Percentiles rank a stretch among this genome's conserved stretches.
Evolutionary conservation across 2,888 invertebrate genomes (phyloP).

Genomic region (Sipha maydis): DNA sequence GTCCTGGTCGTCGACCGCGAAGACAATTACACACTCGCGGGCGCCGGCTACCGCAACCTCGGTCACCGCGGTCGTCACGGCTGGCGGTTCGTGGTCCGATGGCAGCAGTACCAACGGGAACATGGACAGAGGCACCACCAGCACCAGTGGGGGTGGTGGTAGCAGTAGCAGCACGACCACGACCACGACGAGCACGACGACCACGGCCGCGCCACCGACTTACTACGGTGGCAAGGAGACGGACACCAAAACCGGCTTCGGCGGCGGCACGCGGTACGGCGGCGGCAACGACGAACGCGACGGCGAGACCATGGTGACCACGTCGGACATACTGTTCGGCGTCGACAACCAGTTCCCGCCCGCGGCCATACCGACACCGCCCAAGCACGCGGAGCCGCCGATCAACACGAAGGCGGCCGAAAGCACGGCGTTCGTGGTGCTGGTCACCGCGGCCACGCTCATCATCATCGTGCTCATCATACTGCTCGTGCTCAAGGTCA

Average conservation of each 20-base stretch:
- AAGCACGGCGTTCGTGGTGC: conserved; percentile 81
- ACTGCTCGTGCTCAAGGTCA: conserved; percentile 88
- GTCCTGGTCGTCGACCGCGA: conserved; percentile 24
- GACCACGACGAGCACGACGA: conserved; percentile 29
- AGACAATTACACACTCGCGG: not conserved
- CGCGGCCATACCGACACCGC: conserved; percentile 66
- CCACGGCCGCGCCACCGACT: conserved; percentile 10
- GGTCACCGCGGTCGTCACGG: not conserved
- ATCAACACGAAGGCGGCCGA: conserved; percentile 77
- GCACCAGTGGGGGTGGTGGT: conserved; percentile 54
- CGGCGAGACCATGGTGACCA: conserved; percentile 64
- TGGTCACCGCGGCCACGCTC: conserved; percentile 89
- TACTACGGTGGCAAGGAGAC: conserved; percentile 60
- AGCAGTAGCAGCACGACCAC: conserved; percentile 48
- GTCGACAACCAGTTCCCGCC: conserved; percentile 64
- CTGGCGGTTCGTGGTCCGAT: conserved; percentile 45
- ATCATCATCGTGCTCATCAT: conserved; percentile 92
- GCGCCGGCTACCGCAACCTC: not conserved
- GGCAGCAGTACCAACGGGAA: conserved; percentile 15
- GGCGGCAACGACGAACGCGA: conserved; percentile 63
- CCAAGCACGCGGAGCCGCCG: conserved; percentile 67
- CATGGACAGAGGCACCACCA: not conserved
- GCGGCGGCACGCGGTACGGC: conserved; percentile 64
- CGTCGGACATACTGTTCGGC: conserved; percentile 65
- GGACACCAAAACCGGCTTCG: conserved; percentile 65